These are phyloP conservation scores for Eupelmus urozonus DNA, from an alignment of 2,888 invertebrate genomes.

Conservation along the genomic window DNA sequence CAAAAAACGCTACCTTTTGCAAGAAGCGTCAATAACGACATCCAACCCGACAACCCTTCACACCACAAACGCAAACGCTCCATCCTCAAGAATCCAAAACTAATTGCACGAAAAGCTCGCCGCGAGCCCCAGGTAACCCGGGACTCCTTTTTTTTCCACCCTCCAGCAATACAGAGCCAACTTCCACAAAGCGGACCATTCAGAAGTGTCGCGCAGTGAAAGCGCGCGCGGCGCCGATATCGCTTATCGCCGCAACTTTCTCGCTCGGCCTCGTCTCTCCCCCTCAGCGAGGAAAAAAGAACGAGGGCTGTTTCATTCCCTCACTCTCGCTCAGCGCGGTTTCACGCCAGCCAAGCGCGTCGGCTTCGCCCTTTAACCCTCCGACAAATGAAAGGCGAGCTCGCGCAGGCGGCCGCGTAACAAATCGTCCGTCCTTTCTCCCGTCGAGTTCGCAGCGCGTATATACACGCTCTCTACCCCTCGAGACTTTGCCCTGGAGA, in stretches of 20 bases:
- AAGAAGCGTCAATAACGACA: no score
- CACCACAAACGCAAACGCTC: no score
- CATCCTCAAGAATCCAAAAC: no score
- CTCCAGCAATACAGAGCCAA: no score
- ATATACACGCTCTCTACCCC: background rate
- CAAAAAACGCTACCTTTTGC: no score
- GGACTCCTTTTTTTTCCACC: no score
- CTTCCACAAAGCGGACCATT: no score
- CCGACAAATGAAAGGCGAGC: slow-evolving; percentile 43
- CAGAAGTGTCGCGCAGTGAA: no score
- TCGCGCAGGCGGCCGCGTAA: slow-evolving; percentile 16
- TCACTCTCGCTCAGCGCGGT: background rate
- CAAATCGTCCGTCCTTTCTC: slow-evolving; percentile 31
- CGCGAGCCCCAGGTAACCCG: no score
- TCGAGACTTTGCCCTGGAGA: no score
- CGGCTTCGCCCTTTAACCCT: slow-evolving; percentile 8
- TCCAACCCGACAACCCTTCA: no score
- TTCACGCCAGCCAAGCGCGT: background rate
- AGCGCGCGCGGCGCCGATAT: background rate
- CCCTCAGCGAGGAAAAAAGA: background rate
- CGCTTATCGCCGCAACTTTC: background rate
- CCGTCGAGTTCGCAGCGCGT: slow-evolving; percentile 21
- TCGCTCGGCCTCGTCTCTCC: background rate
- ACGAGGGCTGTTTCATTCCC: background rate
- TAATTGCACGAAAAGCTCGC: no score